Base-by-base conservation (phyloP, 2,888 invertebrate species). In the Drosophila kanekoi region DNA sequence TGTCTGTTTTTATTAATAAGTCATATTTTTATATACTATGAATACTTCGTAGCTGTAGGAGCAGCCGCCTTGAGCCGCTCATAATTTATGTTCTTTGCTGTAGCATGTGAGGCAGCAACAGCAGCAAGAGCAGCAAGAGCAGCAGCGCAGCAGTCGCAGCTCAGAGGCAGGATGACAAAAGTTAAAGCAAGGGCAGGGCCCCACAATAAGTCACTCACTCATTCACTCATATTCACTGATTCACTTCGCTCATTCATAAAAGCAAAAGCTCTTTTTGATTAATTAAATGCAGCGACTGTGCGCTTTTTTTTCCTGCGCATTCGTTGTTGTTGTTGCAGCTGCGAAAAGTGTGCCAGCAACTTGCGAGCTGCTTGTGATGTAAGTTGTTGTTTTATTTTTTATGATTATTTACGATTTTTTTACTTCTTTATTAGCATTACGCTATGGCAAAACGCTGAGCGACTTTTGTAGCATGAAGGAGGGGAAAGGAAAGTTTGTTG, bases 1-100 rank as follows among this genome's bases (percentile, higher is more conserved):
- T 85, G 82, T 82, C 88, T 67, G 88, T 88, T 83, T 83, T 88
- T 88, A 83, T 84, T 89, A 85, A 89, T 85, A 85, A 85, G 89
- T 87, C 85, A 85, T 85, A 89, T 89, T 84, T 89, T 87, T 86
- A 84, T 86, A 62, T 48, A 61, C 68, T 70, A 69, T 56, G 52
- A 38, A 63, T 65, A 75, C 44, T 23, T 13, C 35, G 58, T 62
- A 28, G 70, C 63, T 61, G 59, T 28, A 40, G 65, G 41, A 48
- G 62, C 40, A 65, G 72, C 63, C 47, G 56, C 54, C 57, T 47
- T 48, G 20, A 57, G 71, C 32, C 51, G 75, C 74, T 56, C 70
- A 72, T 83, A 83, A 83, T 88, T 83, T 83, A 83, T 83, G 87
- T 86, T 70, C 71, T 72, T 62, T 72, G 58, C 61, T 57, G 40